phyloP scores from a whole-genome alignment of 2,888 invertebrate genomes.

The Ophioninae sp. region DNA sequence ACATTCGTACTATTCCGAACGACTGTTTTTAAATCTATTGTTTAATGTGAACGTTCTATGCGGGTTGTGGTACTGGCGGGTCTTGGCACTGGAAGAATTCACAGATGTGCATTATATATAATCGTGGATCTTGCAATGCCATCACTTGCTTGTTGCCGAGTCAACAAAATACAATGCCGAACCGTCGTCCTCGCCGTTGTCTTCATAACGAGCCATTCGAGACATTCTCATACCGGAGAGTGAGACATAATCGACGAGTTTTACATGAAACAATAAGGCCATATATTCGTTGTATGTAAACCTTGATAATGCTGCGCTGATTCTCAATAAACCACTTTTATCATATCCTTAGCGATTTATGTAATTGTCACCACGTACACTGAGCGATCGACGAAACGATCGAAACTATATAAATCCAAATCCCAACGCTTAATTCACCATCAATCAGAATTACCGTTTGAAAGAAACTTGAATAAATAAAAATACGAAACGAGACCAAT shows the following conservation, averaged over 20 bases:
- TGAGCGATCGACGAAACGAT: neutral
- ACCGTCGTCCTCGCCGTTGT: conserved; percentile 10
- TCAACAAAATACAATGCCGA: conserved; percentile 64
- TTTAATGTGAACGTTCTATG: neutral
- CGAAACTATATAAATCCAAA: neutral
- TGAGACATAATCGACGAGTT: conserved; percentile 16
- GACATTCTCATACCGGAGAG: neutral
- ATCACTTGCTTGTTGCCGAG: conserved; percentile 80
- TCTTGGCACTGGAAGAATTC: conserved; percentile 82
- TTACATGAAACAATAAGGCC: neutral
- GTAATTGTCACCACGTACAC: conserved; percentile 8
- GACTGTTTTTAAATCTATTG: no score
- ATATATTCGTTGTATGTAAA: conserved; percentile 37
- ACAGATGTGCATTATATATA: conserved; percentile 80
- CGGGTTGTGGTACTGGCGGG: conserved; percentile 76
- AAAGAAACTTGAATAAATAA: neutral
- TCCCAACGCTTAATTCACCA: neutral
- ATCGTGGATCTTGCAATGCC: conserved; percentile 82
- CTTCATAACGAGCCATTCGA: conserved; percentile 1
- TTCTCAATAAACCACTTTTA: conserved; percentile 41
- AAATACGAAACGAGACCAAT: no score
- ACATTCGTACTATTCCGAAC: no score
- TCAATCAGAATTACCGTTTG: neutral
- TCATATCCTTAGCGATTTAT: conserved; percentile 16
- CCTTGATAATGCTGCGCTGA: conserved; percentile 12